Conservation (phyloP, 2,113 vertebrate genomes). For the Daboia siamensis region DNA sequence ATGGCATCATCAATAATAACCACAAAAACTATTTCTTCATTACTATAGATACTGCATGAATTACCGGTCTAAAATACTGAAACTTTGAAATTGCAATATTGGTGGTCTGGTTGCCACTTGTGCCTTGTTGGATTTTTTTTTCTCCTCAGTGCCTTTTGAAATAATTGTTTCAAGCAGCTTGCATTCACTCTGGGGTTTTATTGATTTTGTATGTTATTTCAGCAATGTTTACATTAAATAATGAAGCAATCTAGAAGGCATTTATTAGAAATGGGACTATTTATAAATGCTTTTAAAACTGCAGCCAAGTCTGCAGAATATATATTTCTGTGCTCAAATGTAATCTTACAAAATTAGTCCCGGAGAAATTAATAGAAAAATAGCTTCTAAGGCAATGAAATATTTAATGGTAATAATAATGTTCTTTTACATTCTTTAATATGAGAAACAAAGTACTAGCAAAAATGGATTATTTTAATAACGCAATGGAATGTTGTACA, state of each 20-base stretch:
- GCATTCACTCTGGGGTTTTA: neutral
- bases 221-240: slow-evolving; percentile 25
- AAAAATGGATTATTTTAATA: slow-evolving; percentile 20
- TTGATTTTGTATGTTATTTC: slow-evolving; percentile 25
- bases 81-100: slow-evolving; percentile 6
- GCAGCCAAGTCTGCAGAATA: slow-evolving; percentile 2
- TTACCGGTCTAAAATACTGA: neutral
- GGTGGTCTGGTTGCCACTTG: neutral
- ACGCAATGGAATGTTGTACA: neutral
- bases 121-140: neutral
- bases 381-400: slow-evolving; percentile 20
- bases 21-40: neutral
- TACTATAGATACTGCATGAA: neutral
- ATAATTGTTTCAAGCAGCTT: slow-evolving; percentile 26
- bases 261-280: slow-evolving; percentile 9
- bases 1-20: neutral
- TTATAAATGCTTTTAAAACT: slow-evolving; percentile 6
- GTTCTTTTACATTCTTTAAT: slow-evolving; percentile 6
- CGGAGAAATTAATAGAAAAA: slow-evolving; percentile 16
- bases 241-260: slow-evolving; percentile 15
- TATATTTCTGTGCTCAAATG: slow-evolving; percentile 17
- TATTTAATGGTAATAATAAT: slow-evolving; percentile 24
- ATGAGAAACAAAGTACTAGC: slow-evolving; percentile 5
- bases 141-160: neutral
- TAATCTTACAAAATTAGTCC: slow-evolving; percentile 14